Conservation (phyloP, 2,888 invertebrate genomes). For the Dendrolimus houi region DNA sequence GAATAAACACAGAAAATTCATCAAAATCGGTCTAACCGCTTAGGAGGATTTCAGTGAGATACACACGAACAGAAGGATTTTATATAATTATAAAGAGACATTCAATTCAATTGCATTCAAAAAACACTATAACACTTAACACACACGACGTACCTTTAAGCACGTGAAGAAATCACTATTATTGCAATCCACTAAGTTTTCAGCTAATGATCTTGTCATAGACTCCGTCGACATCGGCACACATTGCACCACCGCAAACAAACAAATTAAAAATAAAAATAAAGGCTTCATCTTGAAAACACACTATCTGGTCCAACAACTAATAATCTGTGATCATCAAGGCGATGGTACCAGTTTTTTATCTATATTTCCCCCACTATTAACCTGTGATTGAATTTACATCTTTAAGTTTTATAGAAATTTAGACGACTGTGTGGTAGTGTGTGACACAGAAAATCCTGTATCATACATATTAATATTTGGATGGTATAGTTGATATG, state of each 20-base stretch:
- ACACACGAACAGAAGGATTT: no score
- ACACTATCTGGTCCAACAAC: conserved; percentile 43
- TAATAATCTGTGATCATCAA: conserved; percentile 55
- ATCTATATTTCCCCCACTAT: conserved; percentile 63
- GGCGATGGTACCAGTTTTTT: conserved; percentile 64
- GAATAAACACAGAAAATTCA: no score
- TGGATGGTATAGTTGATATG: conserved; percentile 34
- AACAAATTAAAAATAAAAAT: conserved; percentile 42
- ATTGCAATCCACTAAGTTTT: conserved; percentile 55
- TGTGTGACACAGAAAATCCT: conserved; percentile 50
- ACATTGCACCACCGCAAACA: conserved; percentile 39
- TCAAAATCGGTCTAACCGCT: no score
- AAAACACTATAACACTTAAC: conserved; percentile 12
- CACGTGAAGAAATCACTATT: conserved; percentile 62
- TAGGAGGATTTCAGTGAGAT: no score
- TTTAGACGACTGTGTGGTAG: conserved; percentile 52
- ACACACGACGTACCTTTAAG: conserved; percentile 53
- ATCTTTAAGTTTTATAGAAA: conserved; percentile 54
- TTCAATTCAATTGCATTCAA: background rate
- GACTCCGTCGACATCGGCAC: conserved; percentile 50
- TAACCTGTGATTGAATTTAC: conserved; percentile 44
- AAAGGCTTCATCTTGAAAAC: conserved; percentile 50
- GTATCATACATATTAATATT: conserved; percentile 62
- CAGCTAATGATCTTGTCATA: conserved; percentile 42
- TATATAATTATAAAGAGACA: no score